Conservation (phyloP, 2,797 vertebrate genomes). For the Betta splendens region DNA sequence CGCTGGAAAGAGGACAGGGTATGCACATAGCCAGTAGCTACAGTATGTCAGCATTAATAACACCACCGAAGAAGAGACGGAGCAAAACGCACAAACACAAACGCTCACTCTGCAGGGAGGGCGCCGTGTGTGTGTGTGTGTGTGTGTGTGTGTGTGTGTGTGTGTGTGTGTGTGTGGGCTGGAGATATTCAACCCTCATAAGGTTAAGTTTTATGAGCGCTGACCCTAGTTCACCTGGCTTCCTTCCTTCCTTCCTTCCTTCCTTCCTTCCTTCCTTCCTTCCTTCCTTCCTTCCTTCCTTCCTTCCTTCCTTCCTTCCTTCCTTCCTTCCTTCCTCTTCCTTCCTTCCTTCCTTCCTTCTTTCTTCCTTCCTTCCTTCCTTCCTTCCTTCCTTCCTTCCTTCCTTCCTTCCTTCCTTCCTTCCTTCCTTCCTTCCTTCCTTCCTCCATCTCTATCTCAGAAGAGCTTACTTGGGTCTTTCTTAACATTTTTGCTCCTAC, state of each 20-base stretch:
- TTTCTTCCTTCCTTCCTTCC: constrained; percentile 38
- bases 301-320: constrained; percentile 34
- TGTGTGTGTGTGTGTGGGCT: constrained; percentile 28
- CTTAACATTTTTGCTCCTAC: constrained; percentile 64
- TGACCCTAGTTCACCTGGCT: constrained; percentile 71
- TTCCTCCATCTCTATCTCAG: constrained; percentile 31
- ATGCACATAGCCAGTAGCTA: constrained; percentile 69
- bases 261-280: constrained; percentile 33
- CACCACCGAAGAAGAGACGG: constrained; percentile 36
- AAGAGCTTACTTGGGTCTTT: constrained; percentile 70
- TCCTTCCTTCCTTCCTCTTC: constrained; percentile 13
- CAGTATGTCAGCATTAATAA: constrained; percentile 67
- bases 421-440: constrained; percentile 30
- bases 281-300: constrained; percentile 9
- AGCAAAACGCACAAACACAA: constrained; percentile 34
- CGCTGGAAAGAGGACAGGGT: constrained; percentile 58
- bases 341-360: constrained; percentile 32
- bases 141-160: constrained; percentile 19
- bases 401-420: constrained; percentile 9
- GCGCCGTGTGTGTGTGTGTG: constrained; percentile 11
- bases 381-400: constrained; percentile 33
- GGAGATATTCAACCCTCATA: constrained; percentile 68
- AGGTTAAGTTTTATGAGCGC: constrained; percentile 57
- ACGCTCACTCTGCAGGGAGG: constrained; percentile 30
- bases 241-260: constrained; percentile 27